Base-by-base conservation (phyloP, 1,140 invertebrate genomes). In the Microvelia longipes region DNA sequence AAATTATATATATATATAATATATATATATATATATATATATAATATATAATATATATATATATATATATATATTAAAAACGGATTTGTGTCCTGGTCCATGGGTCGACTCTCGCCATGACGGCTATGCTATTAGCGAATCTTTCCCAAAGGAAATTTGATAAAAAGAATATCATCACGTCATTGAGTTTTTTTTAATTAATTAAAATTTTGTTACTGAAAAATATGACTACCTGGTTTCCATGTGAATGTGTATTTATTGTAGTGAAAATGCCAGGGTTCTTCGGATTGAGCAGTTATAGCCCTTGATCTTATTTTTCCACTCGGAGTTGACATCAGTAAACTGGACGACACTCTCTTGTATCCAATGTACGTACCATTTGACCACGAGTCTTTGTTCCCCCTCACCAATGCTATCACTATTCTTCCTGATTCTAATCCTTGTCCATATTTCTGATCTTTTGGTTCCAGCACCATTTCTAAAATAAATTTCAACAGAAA, bases 341-440 rank as follows among this genome's bases (percentile, higher is more conserved):
- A 64, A 64, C 62, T 26, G 2, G 62, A 24, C 24, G 5, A 5
- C 5, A 64, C 5, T 5, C 5, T 24, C 25, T 2, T 64, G 24
- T 64, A 11, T 15, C 62, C 62, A 5, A 64, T 2, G 62, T 64
- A 5, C 24, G 25, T 26, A 13, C 62, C 25, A 26, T 64, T 26
- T 5, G 15, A 11, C 5, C 5, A 11, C 19, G 28, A 28, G 15
- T 50, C 2, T 26, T 24, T 28, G 66, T 50, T 68, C n/a, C 68
- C 60, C 24, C 29, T 68, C 25, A 24, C 24, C 68, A 60, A 24
- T 60, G 15, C 50, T 29, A 60, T 61, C 19, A 60, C 27, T 15
- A 35, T 68, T 25, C 24, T 61, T 68, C 68, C 68, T 14, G 30
- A 35, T 26, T 35, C 68, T 25, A 29, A 67, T 15, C 66, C 62